phyloP scores from a whole-genome alignment of 2,113 vertebrate species.

The Australoheros scitulus region DNA sequence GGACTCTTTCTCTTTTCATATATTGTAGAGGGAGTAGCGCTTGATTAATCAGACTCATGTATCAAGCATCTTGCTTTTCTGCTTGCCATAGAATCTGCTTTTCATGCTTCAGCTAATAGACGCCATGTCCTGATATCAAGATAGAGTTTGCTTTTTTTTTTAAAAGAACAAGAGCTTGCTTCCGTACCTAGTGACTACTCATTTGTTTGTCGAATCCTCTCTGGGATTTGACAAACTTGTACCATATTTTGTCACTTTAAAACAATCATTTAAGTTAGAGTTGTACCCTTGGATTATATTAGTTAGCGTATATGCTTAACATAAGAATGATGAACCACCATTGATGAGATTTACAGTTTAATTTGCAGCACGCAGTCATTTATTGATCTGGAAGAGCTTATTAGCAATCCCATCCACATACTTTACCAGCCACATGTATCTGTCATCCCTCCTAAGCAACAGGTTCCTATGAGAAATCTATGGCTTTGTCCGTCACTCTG shows the following conservation, averaged over 20 bases:
- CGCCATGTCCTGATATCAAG: constrained; percentile 40
- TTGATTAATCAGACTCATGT: constrained; percentile 50
- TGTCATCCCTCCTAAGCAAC: constrained; percentile 61
- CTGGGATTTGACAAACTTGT: neutral
- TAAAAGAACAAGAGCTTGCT: neutral
- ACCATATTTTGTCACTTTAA: neutral
- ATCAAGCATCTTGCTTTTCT: constrained; percentile 48
- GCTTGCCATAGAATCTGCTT: constrained; percentile 56
- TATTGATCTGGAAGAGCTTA: constrained; percentile 67
- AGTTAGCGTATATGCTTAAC: constrained; percentile 70
- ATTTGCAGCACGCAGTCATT: constrained; percentile 65
- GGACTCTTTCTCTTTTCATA: constrained; percentile 34
- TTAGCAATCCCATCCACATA: constrained; percentile 50
- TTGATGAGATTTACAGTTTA: constrained; percentile 66
- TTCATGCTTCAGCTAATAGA: constrained; percentile 51
- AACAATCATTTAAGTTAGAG: neutral
- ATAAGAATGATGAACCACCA: constrained; percentile 40
- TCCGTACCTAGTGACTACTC: neutral
- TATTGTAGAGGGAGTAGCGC: constrained; percentile 29
- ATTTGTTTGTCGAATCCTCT: neutral
- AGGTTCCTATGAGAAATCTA: constrained; percentile 65
- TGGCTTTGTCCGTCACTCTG: constrained; percentile 55
- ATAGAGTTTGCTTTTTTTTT: neutral
- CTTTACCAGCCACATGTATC: constrained; percentile 47
- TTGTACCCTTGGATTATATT: constrained; percentile 55